These are phyloP conservation scores for Barbus barbus DNA, from an alignment of 2,113 vertebrate genomes.

Conservation along the genomic window DNA sequence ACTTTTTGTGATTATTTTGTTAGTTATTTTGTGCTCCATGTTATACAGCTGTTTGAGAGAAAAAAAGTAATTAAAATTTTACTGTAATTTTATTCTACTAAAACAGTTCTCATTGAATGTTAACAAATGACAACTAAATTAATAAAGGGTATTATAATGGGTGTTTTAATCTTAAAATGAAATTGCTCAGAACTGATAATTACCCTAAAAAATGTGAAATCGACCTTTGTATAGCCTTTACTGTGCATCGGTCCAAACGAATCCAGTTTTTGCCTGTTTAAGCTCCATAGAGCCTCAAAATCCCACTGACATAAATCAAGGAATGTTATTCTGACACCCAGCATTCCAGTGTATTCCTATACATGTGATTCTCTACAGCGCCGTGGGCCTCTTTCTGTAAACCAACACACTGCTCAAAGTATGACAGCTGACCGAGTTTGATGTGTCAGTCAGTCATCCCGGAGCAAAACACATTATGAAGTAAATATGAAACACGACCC, in stretches of 20 bases:
- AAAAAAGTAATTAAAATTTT: no score
- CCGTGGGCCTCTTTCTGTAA: background rate
- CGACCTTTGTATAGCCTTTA: background rate
- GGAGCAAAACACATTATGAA: background rate
- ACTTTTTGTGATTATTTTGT: no score
- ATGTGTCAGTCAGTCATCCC: background rate
- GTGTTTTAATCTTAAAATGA: background rate
- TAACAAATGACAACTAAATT: background rate
- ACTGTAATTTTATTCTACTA: no score
- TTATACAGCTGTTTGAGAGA: background rate
- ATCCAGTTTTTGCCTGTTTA: background rate
- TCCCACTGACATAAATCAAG: slow-evolving; percentile 17
- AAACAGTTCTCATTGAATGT: background rate
- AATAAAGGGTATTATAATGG: background rate
- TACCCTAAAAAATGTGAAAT: background rate
- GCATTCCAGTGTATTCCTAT: slow-evolving; percentile 3
- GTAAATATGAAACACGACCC: background rate
- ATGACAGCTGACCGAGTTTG: background rate
- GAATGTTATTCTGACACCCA: background rate
- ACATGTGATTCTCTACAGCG: background rate
- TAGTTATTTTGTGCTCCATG: background rate
- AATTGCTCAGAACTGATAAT: background rate
- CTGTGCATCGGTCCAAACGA: background rate
- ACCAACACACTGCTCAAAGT: background rate
- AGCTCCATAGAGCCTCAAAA: background rate